Percentiles rank a stretch among this genome's conserved stretches.
Evolutionary conservation across 2,888 invertebrate genomes (phyloP).

Genomic region (Phyto melanocephala): DNA sequence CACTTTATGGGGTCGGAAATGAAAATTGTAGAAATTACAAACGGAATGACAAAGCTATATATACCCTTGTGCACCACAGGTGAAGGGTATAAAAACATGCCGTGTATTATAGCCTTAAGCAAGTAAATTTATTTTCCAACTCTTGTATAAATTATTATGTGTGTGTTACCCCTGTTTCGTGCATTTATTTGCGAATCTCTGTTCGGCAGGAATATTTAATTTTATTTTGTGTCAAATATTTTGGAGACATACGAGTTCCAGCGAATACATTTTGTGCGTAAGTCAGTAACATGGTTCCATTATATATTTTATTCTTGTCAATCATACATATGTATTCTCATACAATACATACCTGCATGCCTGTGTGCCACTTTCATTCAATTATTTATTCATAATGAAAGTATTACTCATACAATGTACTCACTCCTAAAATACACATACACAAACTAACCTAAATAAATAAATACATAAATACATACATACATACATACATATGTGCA

Average conservation of each 20-base stretch:
- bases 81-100: no score
- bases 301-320: no score
- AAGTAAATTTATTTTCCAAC: no score
- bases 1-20: no score
- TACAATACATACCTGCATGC: constrained; percentile 51
- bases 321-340: no score
- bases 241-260: background rate
- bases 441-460: background rate
- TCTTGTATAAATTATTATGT: no score
- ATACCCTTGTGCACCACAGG: no score
- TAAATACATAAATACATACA: background rate
- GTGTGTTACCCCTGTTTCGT: no score
- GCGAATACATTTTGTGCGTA: background rate
- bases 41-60: no score
- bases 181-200: background rate
- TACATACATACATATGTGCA: constrained; percentile 8
- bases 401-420: constrained; percentile 54
- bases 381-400: constrained; percentile 53
- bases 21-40: no score
- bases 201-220: constrained; percentile 17
- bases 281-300: background rate
- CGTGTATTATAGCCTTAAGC: no score
- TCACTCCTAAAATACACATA: background rate
- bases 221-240: constrained; percentile 19
- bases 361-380: constrained; percentile 62